phyloP scores from a whole-genome alignment of 2,113 vertebrate genomes.

The Pseudolaguvia tuberculata region DNA sequence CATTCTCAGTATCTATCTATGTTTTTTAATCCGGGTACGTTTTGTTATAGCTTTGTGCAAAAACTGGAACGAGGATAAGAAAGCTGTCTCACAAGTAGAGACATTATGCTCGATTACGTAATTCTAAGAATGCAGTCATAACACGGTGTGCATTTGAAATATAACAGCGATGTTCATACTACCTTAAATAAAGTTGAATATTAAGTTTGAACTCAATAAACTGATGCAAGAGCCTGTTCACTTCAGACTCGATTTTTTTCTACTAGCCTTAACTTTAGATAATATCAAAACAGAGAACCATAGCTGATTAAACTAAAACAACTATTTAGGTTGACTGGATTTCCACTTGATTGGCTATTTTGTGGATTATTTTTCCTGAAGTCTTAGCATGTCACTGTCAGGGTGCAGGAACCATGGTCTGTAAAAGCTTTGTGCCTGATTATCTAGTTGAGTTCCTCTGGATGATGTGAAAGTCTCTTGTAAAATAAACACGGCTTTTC shows the following conservation, averaged over 20 bases:
- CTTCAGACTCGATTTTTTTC: not conserved
- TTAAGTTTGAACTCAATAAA: not conserved
- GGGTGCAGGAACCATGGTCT: constrained; percentile 56
- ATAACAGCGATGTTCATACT: not conserved
- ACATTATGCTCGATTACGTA: constrained; percentile 53
- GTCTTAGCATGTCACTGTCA: constrained; percentile 59
- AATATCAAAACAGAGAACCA: not conserved
- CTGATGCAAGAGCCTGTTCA: not conserved
- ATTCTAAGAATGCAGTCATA: not conserved
- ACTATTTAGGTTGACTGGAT: constrained; percentile 27
- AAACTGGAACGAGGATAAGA: constrained; percentile 52
- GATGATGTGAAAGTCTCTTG: constrained; percentile 64
- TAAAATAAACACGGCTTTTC: constrained; percentile 65
- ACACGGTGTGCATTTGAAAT: constrained; percentile 12
- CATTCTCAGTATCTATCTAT: too few species aligned
- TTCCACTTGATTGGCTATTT: constrained; percentile 54
- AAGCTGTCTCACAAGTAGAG: constrained; percentile 58
- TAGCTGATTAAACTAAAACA: not conserved
- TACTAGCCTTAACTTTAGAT: not conserved
- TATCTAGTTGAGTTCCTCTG: constrained; percentile 66
- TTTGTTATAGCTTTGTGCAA: not conserved
- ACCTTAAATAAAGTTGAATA: not conserved
- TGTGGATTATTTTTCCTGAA: constrained; percentile 62
- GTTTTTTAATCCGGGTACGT: too few species aligned
- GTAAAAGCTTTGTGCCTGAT: constrained; percentile 67